Evolutionary conservation across 1,140 invertebrate genomes (phyloP).

Genomic region (Leptinotarsa lineolata): DNA sequence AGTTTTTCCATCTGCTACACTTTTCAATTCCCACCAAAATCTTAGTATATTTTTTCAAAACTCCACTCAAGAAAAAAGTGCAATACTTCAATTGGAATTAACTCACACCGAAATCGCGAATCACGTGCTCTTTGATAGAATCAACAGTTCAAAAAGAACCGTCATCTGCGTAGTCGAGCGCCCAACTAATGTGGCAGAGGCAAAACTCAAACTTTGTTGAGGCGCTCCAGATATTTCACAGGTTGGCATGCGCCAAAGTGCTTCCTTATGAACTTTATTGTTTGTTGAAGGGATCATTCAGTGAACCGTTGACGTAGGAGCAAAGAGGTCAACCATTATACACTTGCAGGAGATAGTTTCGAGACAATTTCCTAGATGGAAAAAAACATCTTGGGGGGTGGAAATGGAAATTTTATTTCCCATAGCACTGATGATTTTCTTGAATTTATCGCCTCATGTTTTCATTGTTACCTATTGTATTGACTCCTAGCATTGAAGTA

Average conservation of each 20-base stretch:
- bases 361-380: no score
- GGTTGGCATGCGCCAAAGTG: constrained; percentile 8
- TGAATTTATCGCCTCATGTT: no score
- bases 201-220: constrained; percentile 22
- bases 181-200: constrained; percentile 6
- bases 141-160: constrained; percentile 2
- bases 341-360: neutral
- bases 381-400: no score
- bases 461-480: no score
- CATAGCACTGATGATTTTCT: no score
- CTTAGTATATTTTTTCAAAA: no score
- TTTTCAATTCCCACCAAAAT: no score
- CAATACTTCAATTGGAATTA: no score
- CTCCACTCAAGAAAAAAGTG: no score
- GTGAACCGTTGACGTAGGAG: neutral
- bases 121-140: neutral
- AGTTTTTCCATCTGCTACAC: no score
- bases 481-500: no score
- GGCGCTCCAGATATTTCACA: constrained; percentile 19
- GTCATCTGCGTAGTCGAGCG: neutral
- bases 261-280: constrained; percentile 4
- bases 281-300: constrained; percentile 5
- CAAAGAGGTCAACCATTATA: neutral
- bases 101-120: neutral
- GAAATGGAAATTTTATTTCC: no score